Base-by-base conservation (phyloP, 2,888 invertebrate species). In the Pristionchus maxplancki region DNA sequence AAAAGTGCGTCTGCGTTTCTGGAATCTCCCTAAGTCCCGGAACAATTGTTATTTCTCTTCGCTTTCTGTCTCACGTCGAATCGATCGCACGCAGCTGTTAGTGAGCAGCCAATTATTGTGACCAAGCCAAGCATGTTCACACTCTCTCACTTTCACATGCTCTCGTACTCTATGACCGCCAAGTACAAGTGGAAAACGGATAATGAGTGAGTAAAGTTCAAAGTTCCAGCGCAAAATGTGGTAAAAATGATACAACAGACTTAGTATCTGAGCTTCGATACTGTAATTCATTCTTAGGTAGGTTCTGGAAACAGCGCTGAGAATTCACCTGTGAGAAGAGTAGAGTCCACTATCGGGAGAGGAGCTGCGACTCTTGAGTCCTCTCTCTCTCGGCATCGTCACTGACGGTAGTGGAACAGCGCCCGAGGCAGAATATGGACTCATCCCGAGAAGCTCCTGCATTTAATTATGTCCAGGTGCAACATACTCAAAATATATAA, bases 331-430 rank as follows among this genome's bases (percentile, higher is more conserved):
- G 58, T 87, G 86, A 6, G 87, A 37, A 20, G 88, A 89, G 71
- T 44, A 89, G 24, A 86, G 89, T 8, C 90, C 90, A 20, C 85
- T 89, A 34, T 90, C 90, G 50, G 90, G 89, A 53, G 89, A 89
- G 31, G 82, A 85, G 24, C 87, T 87, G 74, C 89, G 74, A 71
- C 90, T 90, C 71, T 88, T 90, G 11, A 89, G 24, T 34, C 40
- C 50, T 31, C 48, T 24, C 20, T 24, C 15, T 1, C 40, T 9
- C 15, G 78, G 34, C 28, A 74, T 62, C 2, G 88, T 81, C 13
- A 40, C 37, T 17, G 40, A 37, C 5, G 78, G 88, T 3, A 48
- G 28, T 0, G 88, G 78, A 24, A 88, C 81, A 8, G 53, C 58
- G 0, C 88, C 88, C 13, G 62, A 28, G 0, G 31, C 81, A 8